Evolutionary conservation across 2,888 invertebrate genomes (phyloP).

Genomic region (Erpobdella octoculata): DNA sequence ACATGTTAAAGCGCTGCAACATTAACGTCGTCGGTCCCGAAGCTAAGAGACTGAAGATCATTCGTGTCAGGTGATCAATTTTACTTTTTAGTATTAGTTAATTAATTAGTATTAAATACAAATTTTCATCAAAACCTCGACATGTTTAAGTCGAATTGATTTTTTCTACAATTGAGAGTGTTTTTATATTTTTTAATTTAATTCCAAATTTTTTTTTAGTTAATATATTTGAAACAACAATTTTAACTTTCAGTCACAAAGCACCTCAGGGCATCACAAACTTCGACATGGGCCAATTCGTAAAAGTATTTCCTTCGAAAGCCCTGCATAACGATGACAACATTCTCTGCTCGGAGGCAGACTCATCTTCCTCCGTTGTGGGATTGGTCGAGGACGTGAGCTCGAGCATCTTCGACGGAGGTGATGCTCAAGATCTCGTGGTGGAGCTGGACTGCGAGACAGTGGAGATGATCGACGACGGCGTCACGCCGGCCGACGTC

Average conservation of each 20-base stretch:
- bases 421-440: neutral
- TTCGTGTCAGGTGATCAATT: neutral
- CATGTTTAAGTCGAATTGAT: neutral
- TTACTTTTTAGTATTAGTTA: neutral
- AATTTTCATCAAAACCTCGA: neutral
- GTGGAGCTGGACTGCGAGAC: slow-evolving; percentile 11
- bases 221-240: too few species aligned
- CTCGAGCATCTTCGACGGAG: slow-evolving; percentile 11
- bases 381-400: neutral
- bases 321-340: too few species aligned
- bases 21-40: neutral
- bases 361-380: too few species aligned
- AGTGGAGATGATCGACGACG: slow-evolving; percentile 12
- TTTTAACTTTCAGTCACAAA: neutral
- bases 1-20: neutral
- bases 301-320: too few species aligned
- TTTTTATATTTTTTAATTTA: too few species aligned
- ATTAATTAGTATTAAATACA: neutral
- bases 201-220: too few species aligned
- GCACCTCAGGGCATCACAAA: too few species aligned
- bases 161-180: too few species aligned
- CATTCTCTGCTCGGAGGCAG: too few species aligned
- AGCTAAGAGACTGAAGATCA: neutral
- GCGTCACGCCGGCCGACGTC: neutral
- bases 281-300: neutral